A percentile compares a stretch with the other conserved stretches of the same genome.
These are phyloP conservation scores for Callimorpha dominula DNA, from an alignment of 2,888 invertebrate species.

Conservation along the genomic window DNA sequence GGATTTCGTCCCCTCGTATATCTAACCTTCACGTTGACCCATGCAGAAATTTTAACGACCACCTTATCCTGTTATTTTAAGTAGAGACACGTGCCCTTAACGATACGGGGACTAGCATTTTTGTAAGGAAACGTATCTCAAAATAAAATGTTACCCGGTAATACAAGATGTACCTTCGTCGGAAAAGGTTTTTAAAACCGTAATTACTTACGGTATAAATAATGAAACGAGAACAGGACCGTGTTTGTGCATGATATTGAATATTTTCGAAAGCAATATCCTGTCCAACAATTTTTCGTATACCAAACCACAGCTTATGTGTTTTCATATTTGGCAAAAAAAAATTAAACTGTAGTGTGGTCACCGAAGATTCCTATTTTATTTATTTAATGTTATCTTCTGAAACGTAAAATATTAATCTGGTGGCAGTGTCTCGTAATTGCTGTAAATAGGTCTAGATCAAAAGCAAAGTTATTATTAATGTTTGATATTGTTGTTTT, in stretches of 20 bases:
- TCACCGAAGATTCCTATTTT: not conserved
- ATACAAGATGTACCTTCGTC: not conserved
- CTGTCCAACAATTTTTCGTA: constrained; percentile 19
- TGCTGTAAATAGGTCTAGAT: not conserved
- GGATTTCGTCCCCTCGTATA: constrained; percentile 46
- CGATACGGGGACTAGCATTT: constrained; percentile 32
- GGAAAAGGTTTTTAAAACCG: constrained; percentile 16
- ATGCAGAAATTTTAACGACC: constrained; percentile 57
- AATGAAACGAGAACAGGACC: constrained; percentile 23
- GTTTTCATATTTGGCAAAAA: not conserved
- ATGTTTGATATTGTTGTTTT: not conserved
- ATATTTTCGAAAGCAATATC: constrained; percentile 40
- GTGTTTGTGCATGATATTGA: constrained; percentile 31
- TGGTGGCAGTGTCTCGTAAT: not conserved
- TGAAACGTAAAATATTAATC: not conserved
- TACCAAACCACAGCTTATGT: not conserved
- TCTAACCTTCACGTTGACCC: constrained; percentile 51
- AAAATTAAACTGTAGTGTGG: not conserved
- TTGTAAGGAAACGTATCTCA: constrained; percentile 26
- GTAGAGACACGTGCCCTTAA: constrained; percentile 50
- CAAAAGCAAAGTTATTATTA: not conserved
- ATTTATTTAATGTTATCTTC: not conserved
- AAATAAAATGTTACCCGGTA: constrained; percentile 32
- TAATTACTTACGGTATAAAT: constrained; percentile 25
- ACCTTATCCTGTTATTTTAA: constrained; percentile 46